Conservation (phyloP, 2,797 vertebrate genomes). For the Loriculus beryllinus region DNA sequence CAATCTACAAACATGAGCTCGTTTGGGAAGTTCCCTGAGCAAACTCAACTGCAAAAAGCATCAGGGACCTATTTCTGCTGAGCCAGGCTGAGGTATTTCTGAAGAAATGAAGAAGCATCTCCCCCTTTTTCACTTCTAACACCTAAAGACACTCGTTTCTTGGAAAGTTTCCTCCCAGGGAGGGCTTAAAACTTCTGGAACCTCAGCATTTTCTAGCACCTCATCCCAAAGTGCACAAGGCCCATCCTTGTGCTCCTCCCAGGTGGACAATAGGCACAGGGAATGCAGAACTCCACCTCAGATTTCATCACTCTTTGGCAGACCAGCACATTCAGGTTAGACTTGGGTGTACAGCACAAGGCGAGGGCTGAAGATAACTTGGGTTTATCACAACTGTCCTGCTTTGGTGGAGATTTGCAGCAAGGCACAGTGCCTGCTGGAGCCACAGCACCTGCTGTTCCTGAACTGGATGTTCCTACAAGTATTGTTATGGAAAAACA, state of each 20-base stretch:
- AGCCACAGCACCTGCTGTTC: not conserved
- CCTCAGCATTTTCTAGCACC: fast-evolving
- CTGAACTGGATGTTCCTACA: not conserved
- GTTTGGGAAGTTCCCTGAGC: not conserved
- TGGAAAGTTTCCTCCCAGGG: not conserved
- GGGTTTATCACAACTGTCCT: not conserved
- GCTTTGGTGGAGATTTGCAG: not conserved
- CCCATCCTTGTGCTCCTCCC: too few relatives aligned
- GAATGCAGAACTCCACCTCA: not conserved
- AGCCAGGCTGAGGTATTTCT: not conserved
- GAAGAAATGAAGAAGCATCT: not conserved
- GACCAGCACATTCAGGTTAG: fast-evolving
- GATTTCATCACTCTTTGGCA: not conserved
- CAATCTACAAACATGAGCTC: fast-evolving
- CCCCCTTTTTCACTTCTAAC: not conserved
- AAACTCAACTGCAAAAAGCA: not conserved
- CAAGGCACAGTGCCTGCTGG: not conserved
- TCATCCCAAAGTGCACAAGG: not conserved
- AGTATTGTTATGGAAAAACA: not conserved
- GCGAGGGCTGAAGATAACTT: not conserved
- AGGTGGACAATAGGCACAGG: fast-evolving
- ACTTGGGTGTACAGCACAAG: fast-evolving
- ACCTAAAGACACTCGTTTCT: fast-evolving
- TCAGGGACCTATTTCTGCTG: not conserved
- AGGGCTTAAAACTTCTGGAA: fast-evolving